Evolutionary conservation across 37 sponge, comb jelly and placozoan genomes (phyloP).

Genomic region (Lycopodina hypogea): DNA sequence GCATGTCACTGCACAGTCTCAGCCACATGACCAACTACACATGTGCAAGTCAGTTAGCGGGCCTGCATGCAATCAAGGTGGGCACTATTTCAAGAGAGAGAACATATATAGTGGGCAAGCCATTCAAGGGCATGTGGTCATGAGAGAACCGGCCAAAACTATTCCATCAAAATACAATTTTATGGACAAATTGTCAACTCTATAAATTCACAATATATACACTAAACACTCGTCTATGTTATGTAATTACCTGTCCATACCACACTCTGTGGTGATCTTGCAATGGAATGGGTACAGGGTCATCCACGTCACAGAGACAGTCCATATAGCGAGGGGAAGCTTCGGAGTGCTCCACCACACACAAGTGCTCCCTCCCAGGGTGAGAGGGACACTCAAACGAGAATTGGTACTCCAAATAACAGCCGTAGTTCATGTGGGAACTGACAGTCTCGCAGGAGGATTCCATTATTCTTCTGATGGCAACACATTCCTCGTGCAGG

Average conservation of each 20-base stretch:
- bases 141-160: no score
- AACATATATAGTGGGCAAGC: no score
- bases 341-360: background rate
- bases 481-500: background rate
- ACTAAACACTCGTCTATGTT: no score
- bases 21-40: no score
- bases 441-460: background rate
- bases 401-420: background rate
- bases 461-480: background rate
- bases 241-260: conserved; percentile 1
- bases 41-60: no score
- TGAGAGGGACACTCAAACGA: conserved; percentile 11
- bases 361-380: conserved; percentile 7
- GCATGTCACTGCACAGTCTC: no score
- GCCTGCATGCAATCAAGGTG: no score
- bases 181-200: no score
- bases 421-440: background rate
- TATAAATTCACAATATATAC: no score
- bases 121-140: no score
- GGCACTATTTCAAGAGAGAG: no score
- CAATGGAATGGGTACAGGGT: background rate
- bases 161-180: no score
- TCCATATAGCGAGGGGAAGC: background rate
- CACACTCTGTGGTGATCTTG: background rate
- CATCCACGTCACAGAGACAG: background rate